phyloP scores from a whole-genome alignment of 2,113 vertebrate genomes.

The Ginglymostoma cirratum region DNA sequence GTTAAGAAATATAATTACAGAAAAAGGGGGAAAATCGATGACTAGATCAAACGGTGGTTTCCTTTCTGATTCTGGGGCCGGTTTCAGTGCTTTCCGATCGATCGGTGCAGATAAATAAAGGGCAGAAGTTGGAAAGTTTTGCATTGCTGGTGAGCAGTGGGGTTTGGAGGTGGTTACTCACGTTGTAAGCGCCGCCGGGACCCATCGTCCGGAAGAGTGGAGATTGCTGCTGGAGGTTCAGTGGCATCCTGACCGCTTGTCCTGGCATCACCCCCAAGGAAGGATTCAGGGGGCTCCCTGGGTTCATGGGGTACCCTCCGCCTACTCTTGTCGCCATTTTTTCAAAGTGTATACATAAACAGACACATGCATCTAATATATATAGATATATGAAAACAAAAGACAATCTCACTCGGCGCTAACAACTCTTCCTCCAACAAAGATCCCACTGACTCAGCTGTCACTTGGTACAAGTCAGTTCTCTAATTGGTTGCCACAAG shows the following conservation, averaged over 20 bases:
- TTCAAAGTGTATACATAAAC: not conserved
- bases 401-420: not conserved
- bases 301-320: constrained; percentile 49
- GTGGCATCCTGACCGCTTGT: constrained; percentile 54
- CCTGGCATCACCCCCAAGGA: constrained; percentile 43
- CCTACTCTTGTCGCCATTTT: constrained; percentile 40
- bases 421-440: not conserved
- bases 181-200: constrained; percentile 44
- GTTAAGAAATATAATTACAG: not conserved
- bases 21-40: not conserved
- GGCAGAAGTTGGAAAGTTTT: constrained; percentile 21
- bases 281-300: constrained; percentile 51
- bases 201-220: constrained; percentile 54
- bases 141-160: not conserved
- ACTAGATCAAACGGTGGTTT: not conserved
- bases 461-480: not conserved
- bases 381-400: not conserved
- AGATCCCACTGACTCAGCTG: not conserved
- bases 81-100: not conserved
- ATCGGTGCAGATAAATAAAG: not conserved
- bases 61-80: not conserved
- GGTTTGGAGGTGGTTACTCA: not conserved
- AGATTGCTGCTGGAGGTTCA: constrained; percentile 49
- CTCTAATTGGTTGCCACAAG: not conserved
- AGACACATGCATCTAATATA: not conserved